Conservation (phyloP, 2,113 vertebrate genomes). For the Dinomys branickii region DNA sequence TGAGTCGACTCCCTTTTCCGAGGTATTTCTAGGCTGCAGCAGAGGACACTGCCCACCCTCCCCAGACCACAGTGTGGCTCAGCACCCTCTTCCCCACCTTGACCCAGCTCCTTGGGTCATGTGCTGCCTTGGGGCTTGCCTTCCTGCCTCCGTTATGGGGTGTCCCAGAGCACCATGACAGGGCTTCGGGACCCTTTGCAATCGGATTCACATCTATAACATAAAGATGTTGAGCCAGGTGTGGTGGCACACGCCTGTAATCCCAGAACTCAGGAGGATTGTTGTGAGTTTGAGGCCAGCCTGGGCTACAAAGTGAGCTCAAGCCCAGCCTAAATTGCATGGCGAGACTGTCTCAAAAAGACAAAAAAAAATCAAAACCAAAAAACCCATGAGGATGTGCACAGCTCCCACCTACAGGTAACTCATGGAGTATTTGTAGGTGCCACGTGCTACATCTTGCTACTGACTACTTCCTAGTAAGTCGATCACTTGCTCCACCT, state of each 20-base stretch:
- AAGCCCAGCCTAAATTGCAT: no score
- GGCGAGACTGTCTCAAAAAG: no score
- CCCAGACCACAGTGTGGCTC: background rate
- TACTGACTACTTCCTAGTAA: background rate
- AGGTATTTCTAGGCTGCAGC: no score
- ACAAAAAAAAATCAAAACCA: no score
- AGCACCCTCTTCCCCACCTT: accelerated
- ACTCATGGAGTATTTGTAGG: accelerated
- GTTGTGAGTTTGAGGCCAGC: no score
- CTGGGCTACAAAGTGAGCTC: no score
- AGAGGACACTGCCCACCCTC: background rate
- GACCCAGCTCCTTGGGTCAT: accelerated
- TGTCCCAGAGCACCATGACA: background rate
- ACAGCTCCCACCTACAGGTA: accelerated
- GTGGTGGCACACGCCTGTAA: no score
- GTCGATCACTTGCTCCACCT: background rate
- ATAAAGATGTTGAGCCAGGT: background rate
- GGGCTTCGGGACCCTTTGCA: background rate
- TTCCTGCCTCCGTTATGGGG: background rate
- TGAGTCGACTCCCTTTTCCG: no score
- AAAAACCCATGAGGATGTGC: background rate
- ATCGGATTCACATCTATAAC: accelerated
- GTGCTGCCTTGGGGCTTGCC: background rate
- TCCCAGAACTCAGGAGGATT: no score
- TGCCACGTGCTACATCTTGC: background rate